Percentiles rank a stretch among this genome's conserved stretches.
phyloP scores from a whole-genome alignment of 2,797 vertebrate species.

The Mergus octosetaceus region DNA sequence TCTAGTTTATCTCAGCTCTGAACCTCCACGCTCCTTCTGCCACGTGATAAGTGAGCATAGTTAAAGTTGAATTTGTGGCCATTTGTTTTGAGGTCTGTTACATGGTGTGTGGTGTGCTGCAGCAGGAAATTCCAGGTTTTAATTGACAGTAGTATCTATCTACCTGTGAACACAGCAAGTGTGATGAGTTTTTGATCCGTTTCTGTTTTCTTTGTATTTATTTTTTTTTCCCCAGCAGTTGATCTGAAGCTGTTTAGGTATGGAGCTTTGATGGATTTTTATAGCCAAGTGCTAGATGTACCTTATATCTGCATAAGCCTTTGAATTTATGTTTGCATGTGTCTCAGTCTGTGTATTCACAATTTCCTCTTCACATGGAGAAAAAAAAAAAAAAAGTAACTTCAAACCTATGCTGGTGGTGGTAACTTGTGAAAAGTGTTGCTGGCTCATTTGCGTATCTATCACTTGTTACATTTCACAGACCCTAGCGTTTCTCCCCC shows the following conservation, averaged over 20 bases:
- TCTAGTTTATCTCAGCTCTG: not conserved
- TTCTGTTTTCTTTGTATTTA: not conserved
- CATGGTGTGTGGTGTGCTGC: not conserved
- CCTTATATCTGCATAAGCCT: not conserved
- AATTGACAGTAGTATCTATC: not conserved
- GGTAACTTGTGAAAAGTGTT: not conserved
- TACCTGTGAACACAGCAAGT: not conserved
- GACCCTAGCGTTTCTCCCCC: not conserved
- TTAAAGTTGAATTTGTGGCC: not conserved
- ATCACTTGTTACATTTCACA: not conserved
- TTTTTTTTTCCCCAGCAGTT: not conserved
- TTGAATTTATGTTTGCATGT: not conserved
- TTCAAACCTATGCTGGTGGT: not conserved
- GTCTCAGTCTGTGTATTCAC: not conserved
- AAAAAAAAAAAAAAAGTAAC: not conserved
- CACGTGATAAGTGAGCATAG: too few relatives aligned
- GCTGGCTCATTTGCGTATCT: not conserved
- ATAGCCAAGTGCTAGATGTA: not conserved
- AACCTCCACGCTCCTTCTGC: not conserved
- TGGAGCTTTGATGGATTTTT: not conserved
- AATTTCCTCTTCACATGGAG: not conserved
- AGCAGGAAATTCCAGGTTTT: not conserved
- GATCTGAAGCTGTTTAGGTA: not conserved
- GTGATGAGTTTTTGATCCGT: not conserved
- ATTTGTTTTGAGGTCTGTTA: not conserved